A percentile compares a stretch with the other conserved stretches of the same genome.
These are phyloP conservation scores for Sprattus sprattus DNA, from an alignment of 2,113 vertebrate genomes.

Conservation along the genomic window DNA sequence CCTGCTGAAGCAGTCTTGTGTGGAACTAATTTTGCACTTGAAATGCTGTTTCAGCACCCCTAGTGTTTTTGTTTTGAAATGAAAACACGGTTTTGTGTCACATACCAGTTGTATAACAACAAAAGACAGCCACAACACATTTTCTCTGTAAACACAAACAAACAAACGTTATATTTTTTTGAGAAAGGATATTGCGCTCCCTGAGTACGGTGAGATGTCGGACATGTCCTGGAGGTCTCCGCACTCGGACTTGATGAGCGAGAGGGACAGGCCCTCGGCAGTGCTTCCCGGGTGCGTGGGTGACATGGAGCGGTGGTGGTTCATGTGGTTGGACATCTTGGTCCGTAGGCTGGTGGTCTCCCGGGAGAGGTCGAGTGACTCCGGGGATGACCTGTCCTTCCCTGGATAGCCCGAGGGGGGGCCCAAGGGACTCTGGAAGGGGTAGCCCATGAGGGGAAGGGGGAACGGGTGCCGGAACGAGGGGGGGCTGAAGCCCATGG, in stretches of 20 bases:
- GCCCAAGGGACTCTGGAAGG: constrained; percentile 88
- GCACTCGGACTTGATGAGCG: constrained; percentile 98
- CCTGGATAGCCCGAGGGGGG: constrained; percentile 81
- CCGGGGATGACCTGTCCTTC: constrained; percentile 89
- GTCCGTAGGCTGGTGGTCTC: constrained; percentile 94
- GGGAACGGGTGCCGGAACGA: constrained; percentile 97
- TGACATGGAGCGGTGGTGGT: constrained; percentile 90
- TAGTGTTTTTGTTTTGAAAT: neutral
- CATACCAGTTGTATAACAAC: neutral
- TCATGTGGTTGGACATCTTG: constrained; percentile 95
- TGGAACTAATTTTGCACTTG: neutral
- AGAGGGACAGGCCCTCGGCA: constrained; percentile 88
- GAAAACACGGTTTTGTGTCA: neutral
- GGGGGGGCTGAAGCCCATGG: constrained; percentile 87
- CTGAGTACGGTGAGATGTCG: constrained; percentile 95
- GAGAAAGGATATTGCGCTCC: constrained; percentile 98
- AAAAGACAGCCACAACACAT: neutral
- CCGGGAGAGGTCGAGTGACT: constrained; percentile 91
- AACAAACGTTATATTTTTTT: neutral
- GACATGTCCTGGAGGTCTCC: constrained; percentile 97
- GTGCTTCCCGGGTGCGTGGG: constrained; percentile 87
- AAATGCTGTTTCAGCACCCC: neutral
- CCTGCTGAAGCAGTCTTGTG: constrained; percentile 6
- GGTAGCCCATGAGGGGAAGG: constrained; percentile 94
- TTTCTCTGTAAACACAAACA: neutral